Evolutionary conservation across 2,113 vertebrate species (phyloP).

Genomic region (Daphoenositta chrysoptera): DNA sequence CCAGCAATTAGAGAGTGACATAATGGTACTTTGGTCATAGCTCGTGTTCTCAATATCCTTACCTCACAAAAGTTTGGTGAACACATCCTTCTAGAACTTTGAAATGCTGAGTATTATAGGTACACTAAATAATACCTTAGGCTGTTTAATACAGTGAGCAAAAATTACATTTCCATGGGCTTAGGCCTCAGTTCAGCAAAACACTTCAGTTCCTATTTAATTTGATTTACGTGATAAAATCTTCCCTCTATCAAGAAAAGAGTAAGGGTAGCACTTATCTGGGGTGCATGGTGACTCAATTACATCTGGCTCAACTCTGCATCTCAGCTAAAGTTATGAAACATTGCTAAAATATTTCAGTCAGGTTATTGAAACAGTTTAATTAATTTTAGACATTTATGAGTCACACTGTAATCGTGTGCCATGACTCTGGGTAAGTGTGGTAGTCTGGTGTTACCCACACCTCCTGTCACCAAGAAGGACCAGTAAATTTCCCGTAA

Average conservation of each 20-base stretch:
- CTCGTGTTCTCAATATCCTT: not conserved
- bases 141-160: not conserved
- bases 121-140: not conserved
- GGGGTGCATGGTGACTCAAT: not conserved
- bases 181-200: not conserved
- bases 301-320: not conserved
- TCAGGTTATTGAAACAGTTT: not conserved
- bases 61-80: not conserved
- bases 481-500: not conserved
- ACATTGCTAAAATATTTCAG: not conserved
- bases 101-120: not conserved
- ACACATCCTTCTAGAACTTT: not conserved
- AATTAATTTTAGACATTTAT: not conserved
- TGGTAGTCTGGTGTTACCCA: not conserved
- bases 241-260: not conserved
- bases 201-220: not conserved
- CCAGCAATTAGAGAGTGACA: not conserved
- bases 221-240: not conserved
- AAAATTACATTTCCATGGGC: not conserved
- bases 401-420: not conserved
- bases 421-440: accelerated
- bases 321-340: not conserved
- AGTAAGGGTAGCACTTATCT: not conserved
- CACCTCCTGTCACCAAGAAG: accelerated
- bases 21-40: not conserved